Percentiles rank a stretch among this genome's conserved stretches.
phyloP scores from a whole-genome alignment of 92 coral and sea anemone genomes.

The Desmophyllum pertusum region DNA sequence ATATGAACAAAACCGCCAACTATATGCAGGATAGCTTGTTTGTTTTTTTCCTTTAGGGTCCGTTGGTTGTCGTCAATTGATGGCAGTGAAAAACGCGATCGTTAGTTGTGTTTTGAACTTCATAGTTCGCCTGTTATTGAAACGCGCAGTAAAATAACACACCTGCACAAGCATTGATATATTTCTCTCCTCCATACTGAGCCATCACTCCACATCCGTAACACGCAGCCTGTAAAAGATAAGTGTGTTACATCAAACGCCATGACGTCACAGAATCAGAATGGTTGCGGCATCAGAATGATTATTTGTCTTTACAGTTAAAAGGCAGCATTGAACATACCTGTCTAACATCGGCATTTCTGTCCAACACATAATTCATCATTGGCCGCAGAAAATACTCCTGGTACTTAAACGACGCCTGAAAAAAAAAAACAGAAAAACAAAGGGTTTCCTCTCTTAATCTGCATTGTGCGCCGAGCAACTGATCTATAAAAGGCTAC shows the following conservation, averaged over 20 bases:
- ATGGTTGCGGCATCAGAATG: not conserved
- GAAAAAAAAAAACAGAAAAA: not conserved
- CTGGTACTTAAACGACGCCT: conserved; percentile 92
- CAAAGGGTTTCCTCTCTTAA: too few relatives aligned
- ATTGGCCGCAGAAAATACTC: conserved; percentile 83
- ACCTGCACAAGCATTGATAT: conserved; percentile 92
- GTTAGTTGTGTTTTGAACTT: too few relatives aligned
- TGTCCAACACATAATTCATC: conserved; percentile 81
- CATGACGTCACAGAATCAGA: not conserved
- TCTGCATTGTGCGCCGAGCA: not conserved
- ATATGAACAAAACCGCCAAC: too few relatives aligned
- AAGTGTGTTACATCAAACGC: not conserved
- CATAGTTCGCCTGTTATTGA: too few relatives aligned
- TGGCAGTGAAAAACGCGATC: too few relatives aligned
- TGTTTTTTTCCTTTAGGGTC: too few relatives aligned
- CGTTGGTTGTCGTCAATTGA: too few relatives aligned
- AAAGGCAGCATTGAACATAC: conserved; percentile 39
- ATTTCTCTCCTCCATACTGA: conserved; percentile 88
- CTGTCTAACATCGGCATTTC: conserved; percentile 94
- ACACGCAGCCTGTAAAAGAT: conserved; percentile 82
- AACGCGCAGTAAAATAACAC: not conserved
- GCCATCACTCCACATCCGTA: conserved; percentile 99
- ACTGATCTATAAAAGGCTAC: not conserved
- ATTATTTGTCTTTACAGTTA: not conserved
- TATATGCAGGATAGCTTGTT: too few relatives aligned